phyloP scores from a whole-genome alignment of 2,797 vertebrate species.

The Falco peregrinus region DNA sequence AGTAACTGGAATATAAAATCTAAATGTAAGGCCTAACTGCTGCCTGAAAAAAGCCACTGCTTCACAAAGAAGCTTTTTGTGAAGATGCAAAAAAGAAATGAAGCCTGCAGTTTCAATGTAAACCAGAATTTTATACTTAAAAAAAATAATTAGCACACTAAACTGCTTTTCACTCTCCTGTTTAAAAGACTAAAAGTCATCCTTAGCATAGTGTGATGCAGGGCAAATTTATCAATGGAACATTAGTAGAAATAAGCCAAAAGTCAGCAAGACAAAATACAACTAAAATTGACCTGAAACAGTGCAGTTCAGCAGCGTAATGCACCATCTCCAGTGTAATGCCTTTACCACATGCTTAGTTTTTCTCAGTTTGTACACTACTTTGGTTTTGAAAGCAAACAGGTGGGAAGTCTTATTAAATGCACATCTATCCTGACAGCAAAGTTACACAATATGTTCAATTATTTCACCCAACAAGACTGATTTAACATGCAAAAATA shows the following conservation, averaged over 20 bases:
- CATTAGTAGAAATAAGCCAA: slow-evolving; percentile 76
- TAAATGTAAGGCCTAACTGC: neutral
- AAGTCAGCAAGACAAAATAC: slow-evolving; percentile 82
- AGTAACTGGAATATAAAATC: neutral
- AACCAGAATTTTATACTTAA: neutral
- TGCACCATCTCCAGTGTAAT: neutral
- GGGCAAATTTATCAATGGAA: slow-evolving; percentile 77
- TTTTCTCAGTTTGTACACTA: neutral
- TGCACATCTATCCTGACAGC: neutral
- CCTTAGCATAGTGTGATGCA: slow-evolving; percentile 55
- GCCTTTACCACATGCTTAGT: neutral
- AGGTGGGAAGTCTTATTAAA: slow-evolving; percentile 1
- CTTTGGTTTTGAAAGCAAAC: neutral
- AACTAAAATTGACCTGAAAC: slow-evolving; percentile 71
- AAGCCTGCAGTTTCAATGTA: neutral
- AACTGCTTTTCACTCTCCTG: neutral
- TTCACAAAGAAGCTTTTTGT: neutral
- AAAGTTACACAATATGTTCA: neutral
- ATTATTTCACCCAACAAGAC: neutral
- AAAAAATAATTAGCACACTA: neutral
- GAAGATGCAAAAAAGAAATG: neutral
- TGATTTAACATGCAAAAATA: neutral
- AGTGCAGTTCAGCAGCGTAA: slow-evolving; percentile 66
- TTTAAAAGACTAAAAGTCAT: slow-evolving; percentile 57
- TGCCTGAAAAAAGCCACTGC: neutral